Conservation (phyloP, 2,888 invertebrate species). For the Polymixis lichenea region DNA sequence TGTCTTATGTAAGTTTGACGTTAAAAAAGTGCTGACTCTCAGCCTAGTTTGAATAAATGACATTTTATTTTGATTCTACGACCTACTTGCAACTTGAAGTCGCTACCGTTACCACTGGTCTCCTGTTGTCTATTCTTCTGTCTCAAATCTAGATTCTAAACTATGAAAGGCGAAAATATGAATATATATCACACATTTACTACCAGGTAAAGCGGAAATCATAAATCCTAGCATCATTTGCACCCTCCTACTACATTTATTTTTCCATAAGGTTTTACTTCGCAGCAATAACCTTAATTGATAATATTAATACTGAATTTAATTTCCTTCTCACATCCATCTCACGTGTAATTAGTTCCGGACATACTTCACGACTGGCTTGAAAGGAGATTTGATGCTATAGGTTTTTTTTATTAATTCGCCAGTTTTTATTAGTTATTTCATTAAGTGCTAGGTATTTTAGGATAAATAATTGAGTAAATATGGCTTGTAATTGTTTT, state of each 20-base stretch:
- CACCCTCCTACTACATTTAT: slow-evolving; percentile 60
- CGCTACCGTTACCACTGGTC: too few relatives aligned
- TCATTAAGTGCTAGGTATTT: slow-evolving; percentile 16
- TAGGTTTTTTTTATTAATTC: slow-evolving; percentile 23
- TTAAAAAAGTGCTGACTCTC: too few relatives aligned
- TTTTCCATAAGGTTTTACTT: slow-evolving; percentile 50
- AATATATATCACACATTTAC: slow-evolving; percentile 17
- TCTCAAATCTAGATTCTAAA: neutral
- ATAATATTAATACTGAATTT: slow-evolving; percentile 68
- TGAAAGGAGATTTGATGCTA: slow-evolving; percentile 26
- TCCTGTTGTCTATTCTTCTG: neutral
- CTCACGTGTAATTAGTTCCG: slow-evolving; percentile 67
- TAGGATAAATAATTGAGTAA: neutral
- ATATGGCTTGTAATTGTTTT: neutral
- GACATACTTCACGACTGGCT: slow-evolving; percentile 43
- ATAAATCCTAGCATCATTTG: slow-evolving; percentile 59
- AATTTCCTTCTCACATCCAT: slow-evolving; percentile 73
- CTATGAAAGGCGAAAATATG: neutral
- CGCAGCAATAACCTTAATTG: slow-evolving; percentile 61
- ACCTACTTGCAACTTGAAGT: too few relatives aligned
- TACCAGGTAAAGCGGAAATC: slow-evolving; percentile 40
- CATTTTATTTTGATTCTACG: too few relatives aligned
- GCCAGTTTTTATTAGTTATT: neutral
- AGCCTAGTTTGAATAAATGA: too few relatives aligned
- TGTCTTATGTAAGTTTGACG: too few relatives aligned